phyloP scores from a whole-genome alignment of 2,888 invertebrate genomes.

The Acleris emargana region DNA sequence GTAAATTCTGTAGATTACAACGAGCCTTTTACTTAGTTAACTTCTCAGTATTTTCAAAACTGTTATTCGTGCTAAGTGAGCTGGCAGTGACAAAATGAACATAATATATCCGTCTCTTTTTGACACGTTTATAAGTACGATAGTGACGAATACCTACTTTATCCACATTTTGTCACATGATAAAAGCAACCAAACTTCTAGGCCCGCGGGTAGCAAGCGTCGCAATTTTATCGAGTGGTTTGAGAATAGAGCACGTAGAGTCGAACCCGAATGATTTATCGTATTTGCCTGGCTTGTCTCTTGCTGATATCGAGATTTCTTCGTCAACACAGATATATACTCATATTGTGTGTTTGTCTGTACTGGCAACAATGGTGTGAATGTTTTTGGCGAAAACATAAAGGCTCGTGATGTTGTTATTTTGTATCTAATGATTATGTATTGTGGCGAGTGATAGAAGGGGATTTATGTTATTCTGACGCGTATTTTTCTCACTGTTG shows the following conservation, averaged over 20 bases:
- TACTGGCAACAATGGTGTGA: slow-evolving; percentile 38
- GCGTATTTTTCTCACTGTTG: slow-evolving; percentile 2
- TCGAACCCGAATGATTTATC: slow-evolving; percentile 57
- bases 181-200: too few relatives aligned
- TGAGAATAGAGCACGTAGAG: slow-evolving; percentile 45
- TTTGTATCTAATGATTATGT: slow-evolving; percentile 36
- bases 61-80: neutral
- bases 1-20: too few relatives aligned
- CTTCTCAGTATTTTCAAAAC: neutral
- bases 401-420: slow-evolving; percentile 32
- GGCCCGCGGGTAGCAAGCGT: neutral
- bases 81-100: too few relatives aligned
- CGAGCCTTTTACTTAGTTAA: too few relatives aligned
- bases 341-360: slow-evolving; percentile 28
- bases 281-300: slow-evolving; percentile 53
- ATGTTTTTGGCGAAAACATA: slow-evolving; percentile 37
- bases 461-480: slow-evolving; percentile 16
- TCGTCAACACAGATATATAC: slow-evolving; percentile 41
- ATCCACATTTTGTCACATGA: too few relatives aligned
- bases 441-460: slow-evolving; percentile 32
- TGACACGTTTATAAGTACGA: too few relatives aligned
- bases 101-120: too few relatives aligned
- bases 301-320: slow-evolving; percentile 50
- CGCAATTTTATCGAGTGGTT: slow-evolving; percentile 41
- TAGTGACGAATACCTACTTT: too few relatives aligned